Conservation (phyloP, 2,888 invertebrate species). For the Hyposoter dolosus region DNA sequence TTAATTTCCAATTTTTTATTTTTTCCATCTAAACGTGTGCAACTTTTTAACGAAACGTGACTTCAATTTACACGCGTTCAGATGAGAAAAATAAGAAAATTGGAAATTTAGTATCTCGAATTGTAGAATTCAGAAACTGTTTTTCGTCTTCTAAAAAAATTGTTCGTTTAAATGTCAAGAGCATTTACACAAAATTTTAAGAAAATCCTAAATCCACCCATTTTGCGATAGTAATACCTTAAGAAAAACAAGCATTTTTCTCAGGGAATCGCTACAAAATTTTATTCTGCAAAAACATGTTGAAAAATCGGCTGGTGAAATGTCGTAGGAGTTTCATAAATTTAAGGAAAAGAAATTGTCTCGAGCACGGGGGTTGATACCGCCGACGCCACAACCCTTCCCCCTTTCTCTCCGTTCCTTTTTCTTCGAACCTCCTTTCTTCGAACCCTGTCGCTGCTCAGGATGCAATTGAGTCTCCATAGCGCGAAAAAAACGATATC, state of each 20-base stretch:
- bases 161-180: no score
- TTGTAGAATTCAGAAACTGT: no score
- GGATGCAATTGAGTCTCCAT: conserved; percentile 16
- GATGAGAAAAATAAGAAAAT: no score
- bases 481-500: neutral
- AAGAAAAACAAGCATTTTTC: neutral
- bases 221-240: no score
- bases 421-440: neutral
- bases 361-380: conserved; percentile 5
- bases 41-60: no score
- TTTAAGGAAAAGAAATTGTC: conserved; percentile 15
- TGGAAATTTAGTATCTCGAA: no score
- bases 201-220: no score
- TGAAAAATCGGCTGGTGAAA: neutral
- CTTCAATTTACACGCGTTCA: no score
- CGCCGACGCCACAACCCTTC: neutral
- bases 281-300: neutral
- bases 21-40: no score
- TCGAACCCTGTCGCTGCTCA: neutral
- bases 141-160: no score
- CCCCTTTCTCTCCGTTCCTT: neutral
- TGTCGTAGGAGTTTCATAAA: neutral
- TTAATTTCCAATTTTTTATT: no score
- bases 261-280: neutral
- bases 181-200: no score